A percentile compares a stretch with the other conserved stretches of the same genome.
Evolutionary conservation across 2,888 invertebrate genomes (phyloP).

Genomic region (Cataglyphis rosenhaueri): DNA sequence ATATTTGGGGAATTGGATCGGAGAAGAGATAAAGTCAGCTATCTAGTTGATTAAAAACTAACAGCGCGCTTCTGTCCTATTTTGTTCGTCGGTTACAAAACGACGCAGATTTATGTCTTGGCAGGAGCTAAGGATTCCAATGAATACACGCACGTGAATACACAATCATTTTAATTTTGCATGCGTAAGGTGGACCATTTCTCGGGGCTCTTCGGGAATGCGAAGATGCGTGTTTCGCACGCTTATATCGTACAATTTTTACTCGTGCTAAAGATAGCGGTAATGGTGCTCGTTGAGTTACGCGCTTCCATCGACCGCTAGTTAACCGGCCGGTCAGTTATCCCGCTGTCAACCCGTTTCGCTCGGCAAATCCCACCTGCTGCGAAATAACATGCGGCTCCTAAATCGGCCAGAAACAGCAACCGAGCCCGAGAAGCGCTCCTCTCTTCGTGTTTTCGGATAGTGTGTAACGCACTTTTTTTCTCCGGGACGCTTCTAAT

Average conservation of each 20-base stretch:
- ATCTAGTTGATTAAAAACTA: constrained; percentile 27
- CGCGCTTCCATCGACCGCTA: constrained; percentile 73
- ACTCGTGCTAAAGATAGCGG: constrained; percentile 75
- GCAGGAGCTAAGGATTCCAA: not conserved
- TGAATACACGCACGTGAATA: not conserved
- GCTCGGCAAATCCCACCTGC: constrained; percentile 78
- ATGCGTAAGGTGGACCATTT: constrained; percentile 13
- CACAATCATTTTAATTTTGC: constrained; percentile 20
- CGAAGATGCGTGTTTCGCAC: constrained; percentile 73
- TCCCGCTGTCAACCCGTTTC: constrained; percentile 42
- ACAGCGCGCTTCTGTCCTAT: constrained; percentile 9
- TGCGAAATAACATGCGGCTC: constrained; percentile 71
- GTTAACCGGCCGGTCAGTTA: constrained; percentile 67
- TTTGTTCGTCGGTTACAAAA: not conserved
- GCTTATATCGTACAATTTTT: constrained; percentile 67
- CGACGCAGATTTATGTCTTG: constrained; percentile 24
- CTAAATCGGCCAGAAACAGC: constrained; percentile 71
- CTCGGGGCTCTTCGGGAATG: constrained; percentile 20
- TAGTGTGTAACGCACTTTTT: not conserved
- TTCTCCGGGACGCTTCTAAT: not conserved
- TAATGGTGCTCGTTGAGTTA: constrained; percentile 83
- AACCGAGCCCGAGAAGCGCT: constrained; percentile 25
- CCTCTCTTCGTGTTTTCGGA: constrained; percentile 46
- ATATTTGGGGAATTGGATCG: constrained; percentile 48
- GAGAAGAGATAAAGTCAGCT: constrained; percentile 48